A percentile compares a stretch with the other conserved stretches of the same genome.
Conservation (phyloP, 2,797 vertebrate species). For the Lophotriccus pileatus region DNA sequence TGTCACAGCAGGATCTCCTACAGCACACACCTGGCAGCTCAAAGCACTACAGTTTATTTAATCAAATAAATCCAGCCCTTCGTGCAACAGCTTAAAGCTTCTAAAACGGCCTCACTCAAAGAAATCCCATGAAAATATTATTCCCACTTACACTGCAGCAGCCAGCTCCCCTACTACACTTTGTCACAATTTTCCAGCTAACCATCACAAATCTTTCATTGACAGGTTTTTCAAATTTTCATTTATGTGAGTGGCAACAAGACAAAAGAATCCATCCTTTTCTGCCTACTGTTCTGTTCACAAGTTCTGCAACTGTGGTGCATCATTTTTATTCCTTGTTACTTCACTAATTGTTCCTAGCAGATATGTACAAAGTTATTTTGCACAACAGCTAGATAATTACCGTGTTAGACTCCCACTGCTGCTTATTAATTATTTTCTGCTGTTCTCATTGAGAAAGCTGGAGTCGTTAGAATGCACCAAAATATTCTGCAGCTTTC, state of each 20-base stretch:
- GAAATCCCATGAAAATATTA: background rate
- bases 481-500: background rate
- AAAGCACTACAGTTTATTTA: background rate
- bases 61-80: background rate
- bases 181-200: background rate
- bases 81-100: background rate
- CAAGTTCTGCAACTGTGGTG: background rate
- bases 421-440: conserved; percentile 56
- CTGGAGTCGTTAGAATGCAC: background rate
- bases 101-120: background rate
- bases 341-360: conserved; percentile 6
- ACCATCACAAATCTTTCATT: background rate
- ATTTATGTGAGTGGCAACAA: background rate
- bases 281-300: background rate
- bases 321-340: background rate
- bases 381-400: conserved; percentile 48
- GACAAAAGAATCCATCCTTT: background rate
- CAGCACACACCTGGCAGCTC: background rate
- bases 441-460: conserved; percentile 18
- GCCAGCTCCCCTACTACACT: background rate
- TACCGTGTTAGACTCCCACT: conserved; percentile 37
- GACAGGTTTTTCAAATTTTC: background rate
- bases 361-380: background rate
- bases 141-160: background rate
- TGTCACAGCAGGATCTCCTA: background rate